These are phyloP conservation scores for Ochropleura leucogaster DNA, from an alignment of 2,888 invertebrate genomes.

Conservation along the genomic window DNA sequence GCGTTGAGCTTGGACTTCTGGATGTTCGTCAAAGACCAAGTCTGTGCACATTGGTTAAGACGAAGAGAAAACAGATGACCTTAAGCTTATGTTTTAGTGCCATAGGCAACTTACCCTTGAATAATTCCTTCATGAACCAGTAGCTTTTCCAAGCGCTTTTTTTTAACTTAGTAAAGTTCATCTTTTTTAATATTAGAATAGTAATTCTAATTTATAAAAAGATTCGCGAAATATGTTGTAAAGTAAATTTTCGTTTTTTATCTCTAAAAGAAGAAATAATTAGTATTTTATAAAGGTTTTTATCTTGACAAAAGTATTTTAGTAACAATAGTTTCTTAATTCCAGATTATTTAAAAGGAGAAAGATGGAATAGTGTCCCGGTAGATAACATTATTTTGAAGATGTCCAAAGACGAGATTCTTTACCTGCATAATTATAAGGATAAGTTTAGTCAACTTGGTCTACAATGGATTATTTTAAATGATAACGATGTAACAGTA, in stretches of 20 bases:
- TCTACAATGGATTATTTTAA: slow-evolving; percentile 85
- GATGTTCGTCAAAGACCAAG: no score
- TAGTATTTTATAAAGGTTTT: not conserved
- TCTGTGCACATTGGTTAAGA: no score
- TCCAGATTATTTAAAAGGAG: slow-evolving; percentile 86
- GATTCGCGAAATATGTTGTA: not conserved
- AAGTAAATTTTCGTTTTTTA: no score
- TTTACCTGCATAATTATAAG: slow-evolving; percentile 89
- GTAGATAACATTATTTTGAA: slow-evolving; percentile 77
- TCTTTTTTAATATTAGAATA: no score
- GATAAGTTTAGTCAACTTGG: slow-evolving; percentile 91
- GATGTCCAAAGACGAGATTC: slow-evolving; percentile 85
- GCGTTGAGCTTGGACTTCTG: no score
- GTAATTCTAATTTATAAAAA: not conserved
- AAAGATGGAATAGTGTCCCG: slow-evolving; percentile 79
- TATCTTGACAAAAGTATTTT: not conserved
- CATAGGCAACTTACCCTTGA: no score
- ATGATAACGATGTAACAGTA: slow-evolving; percentile 84
- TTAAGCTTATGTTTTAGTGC: no score
- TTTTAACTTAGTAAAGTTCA: no score
- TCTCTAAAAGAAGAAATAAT: not conserved
- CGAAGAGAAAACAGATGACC: no score
- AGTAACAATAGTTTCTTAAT: not conserved
- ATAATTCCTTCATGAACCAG: no score
- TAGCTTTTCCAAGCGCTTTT: no score